These are phyloP conservation scores for Podocnemis expansa DNA, from an alignment of 2,113 vertebrate species.

Conservation along the genomic window DNA sequence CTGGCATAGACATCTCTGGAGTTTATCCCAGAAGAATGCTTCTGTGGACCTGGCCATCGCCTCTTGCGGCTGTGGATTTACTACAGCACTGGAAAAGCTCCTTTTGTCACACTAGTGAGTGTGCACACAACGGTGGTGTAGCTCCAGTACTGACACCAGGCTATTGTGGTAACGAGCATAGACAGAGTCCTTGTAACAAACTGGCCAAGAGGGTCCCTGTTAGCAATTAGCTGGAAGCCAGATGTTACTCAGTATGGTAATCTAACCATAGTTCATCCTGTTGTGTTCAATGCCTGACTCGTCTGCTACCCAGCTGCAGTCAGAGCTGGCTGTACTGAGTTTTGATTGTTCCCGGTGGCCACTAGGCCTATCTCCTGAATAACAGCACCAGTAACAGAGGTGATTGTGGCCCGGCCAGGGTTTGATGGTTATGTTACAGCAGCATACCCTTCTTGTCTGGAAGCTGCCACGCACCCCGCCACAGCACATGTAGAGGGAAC, in stretches of 20 bases:
- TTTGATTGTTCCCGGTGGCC: background rate
- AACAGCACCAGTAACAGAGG: background rate
- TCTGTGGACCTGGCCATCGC: too few relatives aligned
- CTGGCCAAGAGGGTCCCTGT: constrained; percentile 3
- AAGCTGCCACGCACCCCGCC: rapidly evolving
- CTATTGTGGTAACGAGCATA: background rate
- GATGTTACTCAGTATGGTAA: background rate
- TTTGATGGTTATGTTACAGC: background rate
- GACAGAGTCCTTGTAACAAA: constrained; percentile 17
- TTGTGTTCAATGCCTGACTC: background rate
- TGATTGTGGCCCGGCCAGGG: background rate
- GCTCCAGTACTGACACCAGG: too few relatives aligned
- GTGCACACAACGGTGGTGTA: background rate
- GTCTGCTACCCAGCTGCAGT: background rate
- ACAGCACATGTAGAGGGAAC: background rate
- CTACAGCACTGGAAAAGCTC: background rate
- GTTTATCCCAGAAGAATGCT: background rate
- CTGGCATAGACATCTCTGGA: background rate
- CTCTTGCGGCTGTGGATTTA: background rate
- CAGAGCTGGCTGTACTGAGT: background rate
- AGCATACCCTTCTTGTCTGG: background rate
- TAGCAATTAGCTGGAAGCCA: background rate
- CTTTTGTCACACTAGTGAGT: background rate
- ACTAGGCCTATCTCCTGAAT: background rate
- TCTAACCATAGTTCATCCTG: background rate